Conservation (phyloP, 2,888 invertebrate genomes). For the Philereme vetulata region DNA sequence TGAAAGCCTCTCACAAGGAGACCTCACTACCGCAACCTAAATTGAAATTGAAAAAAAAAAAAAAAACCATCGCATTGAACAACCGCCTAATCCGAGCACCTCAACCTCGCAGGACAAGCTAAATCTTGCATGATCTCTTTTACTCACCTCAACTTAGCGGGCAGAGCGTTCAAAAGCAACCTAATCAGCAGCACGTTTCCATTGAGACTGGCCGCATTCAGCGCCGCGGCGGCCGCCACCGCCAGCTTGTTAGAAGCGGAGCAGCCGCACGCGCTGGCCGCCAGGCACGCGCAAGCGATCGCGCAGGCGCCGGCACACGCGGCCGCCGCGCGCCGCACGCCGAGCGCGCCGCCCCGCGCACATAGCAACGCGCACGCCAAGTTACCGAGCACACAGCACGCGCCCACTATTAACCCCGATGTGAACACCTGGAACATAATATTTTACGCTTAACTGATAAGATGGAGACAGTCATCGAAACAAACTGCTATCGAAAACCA, state of each 20-base stretch:
- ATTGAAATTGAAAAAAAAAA: too few species aligned
- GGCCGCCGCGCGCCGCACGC: conserved; percentile 67
- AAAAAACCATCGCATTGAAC: too few species aligned
- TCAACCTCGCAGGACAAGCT: too few species aligned
- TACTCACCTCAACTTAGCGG: conserved; percentile 70
- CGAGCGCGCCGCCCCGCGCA: conserved; percentile 64
- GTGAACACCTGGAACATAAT: conserved; percentile 62
- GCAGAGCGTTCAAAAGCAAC: conserved; percentile 66
- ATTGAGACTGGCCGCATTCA: conserved; percentile 74
- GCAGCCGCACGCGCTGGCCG: conserved; percentile 69
- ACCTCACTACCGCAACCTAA: too few species aligned
- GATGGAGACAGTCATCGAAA: neutral
- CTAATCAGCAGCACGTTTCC: conserved; percentile 74
- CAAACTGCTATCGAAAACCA: too few species aligned
- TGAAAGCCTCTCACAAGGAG: too few species aligned
- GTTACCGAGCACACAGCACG: conserved; percentile 72
- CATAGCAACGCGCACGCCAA: conserved; percentile 66
- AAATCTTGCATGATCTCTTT: neutral
- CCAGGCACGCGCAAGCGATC: conserved; percentile 63
- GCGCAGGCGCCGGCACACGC: conserved; percentile 70
- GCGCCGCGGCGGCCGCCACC: conserved; percentile 70
- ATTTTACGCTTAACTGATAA: neutral
- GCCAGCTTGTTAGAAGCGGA: conserved; percentile 57
- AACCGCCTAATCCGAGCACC: too few species aligned
- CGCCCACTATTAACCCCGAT: conserved; percentile 73